A percentile compares a stretch with the other conserved stretches of the same genome.
Evolutionary conservation across 2,888 invertebrate species (phyloP).

Genomic region (Ormyrus labotus): DNA sequence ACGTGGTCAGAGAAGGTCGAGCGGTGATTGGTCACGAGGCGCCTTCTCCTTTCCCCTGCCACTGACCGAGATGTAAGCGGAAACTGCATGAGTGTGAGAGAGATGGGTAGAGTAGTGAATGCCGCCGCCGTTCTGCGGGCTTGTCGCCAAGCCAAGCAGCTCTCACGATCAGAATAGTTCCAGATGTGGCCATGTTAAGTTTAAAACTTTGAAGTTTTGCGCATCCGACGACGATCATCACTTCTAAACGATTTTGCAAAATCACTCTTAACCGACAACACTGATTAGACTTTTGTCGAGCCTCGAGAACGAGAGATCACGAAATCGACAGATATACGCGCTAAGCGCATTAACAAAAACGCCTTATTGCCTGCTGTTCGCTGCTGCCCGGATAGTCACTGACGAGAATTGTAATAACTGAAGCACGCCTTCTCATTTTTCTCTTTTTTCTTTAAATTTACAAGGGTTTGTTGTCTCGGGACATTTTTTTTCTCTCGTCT

Average conservation of each 20-base stretch:
- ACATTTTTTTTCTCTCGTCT: conserved; percentile 26
- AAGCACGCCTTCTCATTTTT: conserved; percentile 37
- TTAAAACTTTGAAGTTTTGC: conserved; percentile 72
- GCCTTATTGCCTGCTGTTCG: conserved; percentile 44
- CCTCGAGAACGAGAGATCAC: conserved; percentile 28
- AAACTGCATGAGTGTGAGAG: conserved; percentile 9
- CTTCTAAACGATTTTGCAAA: no score
- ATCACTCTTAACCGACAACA: background rate
- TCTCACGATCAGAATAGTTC: conserved; percentile 73
- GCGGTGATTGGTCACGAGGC: conserved; percentile 3
- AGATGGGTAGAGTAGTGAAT: conserved; percentile 36
- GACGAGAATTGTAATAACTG: conserved; percentile 55
- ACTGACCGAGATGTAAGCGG: background rate
- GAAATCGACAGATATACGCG: conserved; percentile 1
- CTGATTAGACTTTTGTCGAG: conserved; percentile 35
- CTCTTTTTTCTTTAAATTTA: conserved; percentile 21
- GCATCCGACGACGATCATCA: conserved; percentile 36
- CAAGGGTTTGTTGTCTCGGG: conserved; percentile 16
- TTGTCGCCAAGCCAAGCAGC: conserved; percentile 22
- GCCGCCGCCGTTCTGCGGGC: conserved; percentile 38
- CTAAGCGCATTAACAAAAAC: conserved; percentile 24
- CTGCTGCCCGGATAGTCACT: conserved; percentile 44
- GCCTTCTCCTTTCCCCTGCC: background rate
- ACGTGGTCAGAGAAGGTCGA: background rate
- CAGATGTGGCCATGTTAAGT: conserved; percentile 76